A percentile compares a stretch with the other conserved stretches of the same genome.
phyloP scores from a whole-genome alignment of 2,888 invertebrate species.

The Latrodectus elegans region DNA sequence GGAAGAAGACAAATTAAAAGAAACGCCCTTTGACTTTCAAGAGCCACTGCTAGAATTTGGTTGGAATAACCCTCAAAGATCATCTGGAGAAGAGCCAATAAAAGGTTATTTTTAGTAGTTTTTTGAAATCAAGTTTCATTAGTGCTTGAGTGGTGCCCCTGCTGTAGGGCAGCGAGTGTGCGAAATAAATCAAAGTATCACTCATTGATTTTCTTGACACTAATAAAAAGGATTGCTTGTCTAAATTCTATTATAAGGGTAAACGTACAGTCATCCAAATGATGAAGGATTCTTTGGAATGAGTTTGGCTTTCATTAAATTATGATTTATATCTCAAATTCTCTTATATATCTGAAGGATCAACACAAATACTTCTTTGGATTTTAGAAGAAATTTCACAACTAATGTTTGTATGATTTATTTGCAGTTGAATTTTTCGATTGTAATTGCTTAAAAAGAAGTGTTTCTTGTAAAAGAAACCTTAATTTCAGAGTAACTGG shows the following conservation, averaged over 20 bases:
- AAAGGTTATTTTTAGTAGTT: constrained; percentile 29
- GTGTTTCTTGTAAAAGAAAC: too few relatives aligned
- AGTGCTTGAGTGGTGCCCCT: constrained; percentile 37
- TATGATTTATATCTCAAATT: background rate
- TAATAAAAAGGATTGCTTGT: constrained; percentile 22
- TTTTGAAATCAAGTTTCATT: constrained; percentile 32
- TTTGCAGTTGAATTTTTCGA: too few relatives aligned
- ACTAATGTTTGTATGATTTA: too few relatives aligned
- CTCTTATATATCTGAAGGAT: too few relatives aligned
- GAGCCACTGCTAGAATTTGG: constrained; percentile 8
- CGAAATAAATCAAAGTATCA: constrained; percentile 35
- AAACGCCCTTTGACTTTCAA: constrained; percentile 28
- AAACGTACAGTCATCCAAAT: constrained; percentile 19
- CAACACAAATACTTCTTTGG: too few relatives aligned
- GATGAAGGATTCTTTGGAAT: constrained; percentile 42
- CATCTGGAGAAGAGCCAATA: constrained; percentile 22
- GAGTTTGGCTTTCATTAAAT: constrained; percentile 13
- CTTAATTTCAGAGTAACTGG: too few relatives aligned
- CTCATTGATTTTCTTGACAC: background rate
- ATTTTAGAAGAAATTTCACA: too few relatives aligned
- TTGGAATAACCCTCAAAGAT: constrained; percentile 33
- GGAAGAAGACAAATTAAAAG: constrained; percentile 60
- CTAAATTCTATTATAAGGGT: constrained; percentile 30
- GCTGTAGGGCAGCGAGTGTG: background rate
- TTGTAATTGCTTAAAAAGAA: too few relatives aligned